A percentile compares a stretch with the other conserved stretches of the same genome.
These are phyloP conservation scores for Xestobium rufovillosum DNA, from an alignment of 2,888 invertebrate genomes.

Conservation along the genomic window DNA sequence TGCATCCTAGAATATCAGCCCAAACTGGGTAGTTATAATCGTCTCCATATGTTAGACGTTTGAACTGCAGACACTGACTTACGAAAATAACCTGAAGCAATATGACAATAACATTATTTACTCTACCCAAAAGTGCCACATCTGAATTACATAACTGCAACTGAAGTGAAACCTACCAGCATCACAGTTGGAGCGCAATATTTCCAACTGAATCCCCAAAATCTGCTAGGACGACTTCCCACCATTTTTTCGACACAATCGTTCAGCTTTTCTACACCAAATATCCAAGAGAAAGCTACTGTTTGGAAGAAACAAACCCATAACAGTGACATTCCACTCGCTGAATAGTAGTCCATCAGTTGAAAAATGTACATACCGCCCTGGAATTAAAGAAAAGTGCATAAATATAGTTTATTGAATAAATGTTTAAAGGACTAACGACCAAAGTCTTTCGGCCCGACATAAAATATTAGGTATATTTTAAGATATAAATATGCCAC, in stretches of 20 bases:
- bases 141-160: too few species aligned
- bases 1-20: slow-evolving; percentile 54
- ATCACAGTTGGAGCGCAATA: slow-evolving; percentile 53
- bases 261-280: slow-evolving; percentile 51
- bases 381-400: slow-evolving; percentile 42
- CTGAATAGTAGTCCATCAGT: slow-evolving; percentile 69
- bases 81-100: slow-evolving; percentile 52
- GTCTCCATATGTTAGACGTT: slow-evolving; percentile 51
- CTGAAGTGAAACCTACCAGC: slow-evolving; percentile 44
- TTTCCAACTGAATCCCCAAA: slow-evolving; percentile 55
- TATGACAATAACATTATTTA: too few species aligned
- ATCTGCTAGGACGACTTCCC: slow-evolving; percentile 47
- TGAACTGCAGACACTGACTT: slow-evolving; percentile 53
- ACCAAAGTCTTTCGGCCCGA: too few species aligned
- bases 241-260: slow-evolving; percentile 59
- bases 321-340: slow-evolving; percentile 51
- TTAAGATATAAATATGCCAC: too few species aligned
- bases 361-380: slow-evolving; percentile 90
- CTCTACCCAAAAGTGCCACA: too few species aligned
- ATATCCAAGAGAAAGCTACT: slow-evolving; percentile 53
- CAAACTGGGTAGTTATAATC: slow-evolving; percentile 52
- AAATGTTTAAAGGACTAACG: too few species aligned
- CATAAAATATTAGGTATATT: too few species aligned
- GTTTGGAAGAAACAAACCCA: slow-evolving; percentile 58
- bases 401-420: too few species aligned